Evolutionary conservation across 2,888 invertebrate genomes (phyloP).

Genomic region (Herminia tarsipennalis): DNA sequence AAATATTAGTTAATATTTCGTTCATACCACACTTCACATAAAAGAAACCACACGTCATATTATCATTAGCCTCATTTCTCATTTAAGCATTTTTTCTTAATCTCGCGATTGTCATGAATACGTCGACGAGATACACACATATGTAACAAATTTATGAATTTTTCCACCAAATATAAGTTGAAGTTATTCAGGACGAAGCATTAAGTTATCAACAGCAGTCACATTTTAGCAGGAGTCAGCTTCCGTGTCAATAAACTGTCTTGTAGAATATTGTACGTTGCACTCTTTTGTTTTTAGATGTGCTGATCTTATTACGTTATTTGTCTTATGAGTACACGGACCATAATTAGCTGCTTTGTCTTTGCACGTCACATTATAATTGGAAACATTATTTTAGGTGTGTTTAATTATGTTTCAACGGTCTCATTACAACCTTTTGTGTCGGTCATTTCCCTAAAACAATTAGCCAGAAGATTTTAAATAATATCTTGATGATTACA

Average conservation of each 20-base stretch:
- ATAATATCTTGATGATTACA: too few species aligned
- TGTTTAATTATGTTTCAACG: too few species aligned
- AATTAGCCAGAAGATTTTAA: too few species aligned
- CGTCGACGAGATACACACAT: conserved; percentile 14
- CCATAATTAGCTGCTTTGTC: conserved; percentile 9
- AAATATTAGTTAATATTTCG: not conserved
- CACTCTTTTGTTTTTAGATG: conserved; percentile 23
- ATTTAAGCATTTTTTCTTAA: not conserved
- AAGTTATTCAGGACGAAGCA: conserved; percentile 22
- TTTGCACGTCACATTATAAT: conserved; percentile 14
- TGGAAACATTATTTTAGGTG: conserved; percentile 10
- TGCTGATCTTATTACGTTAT: conserved; percentile 10
- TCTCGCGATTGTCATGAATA: conserved; percentile 10
- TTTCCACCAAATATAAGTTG: conserved; percentile 2
- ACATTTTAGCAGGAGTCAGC: conserved; percentile 26
- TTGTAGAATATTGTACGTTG: not conserved
- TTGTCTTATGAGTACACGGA: not conserved
- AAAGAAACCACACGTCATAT: conserved; percentile 9
- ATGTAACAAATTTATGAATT: conserved; percentile 17
- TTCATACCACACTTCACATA: not conserved
- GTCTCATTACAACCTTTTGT: too few species aligned
- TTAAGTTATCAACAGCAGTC: conserved; percentile 33
- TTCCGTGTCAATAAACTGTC: conserved; percentile 27
- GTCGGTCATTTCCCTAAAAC: too few species aligned
- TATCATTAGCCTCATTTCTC: conserved; percentile 12